Evolutionary conservation across 2,113 vertebrate genomes (phyloP), one percentile per base, ranked within the genome.

Genomic region (Vulpes ferrilata): DNA sequence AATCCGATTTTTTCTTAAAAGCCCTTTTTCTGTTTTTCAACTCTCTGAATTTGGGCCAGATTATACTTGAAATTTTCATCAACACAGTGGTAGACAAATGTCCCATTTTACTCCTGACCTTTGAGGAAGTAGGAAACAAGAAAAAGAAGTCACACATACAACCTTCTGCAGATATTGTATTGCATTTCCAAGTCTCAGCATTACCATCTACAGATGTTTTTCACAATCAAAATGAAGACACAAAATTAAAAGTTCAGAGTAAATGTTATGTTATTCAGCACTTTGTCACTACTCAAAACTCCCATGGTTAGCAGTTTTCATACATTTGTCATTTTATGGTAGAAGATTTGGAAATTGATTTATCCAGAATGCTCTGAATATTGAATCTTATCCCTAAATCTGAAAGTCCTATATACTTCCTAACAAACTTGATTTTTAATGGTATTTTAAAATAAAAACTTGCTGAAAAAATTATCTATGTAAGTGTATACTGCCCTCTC

Each of bases 1-100:
- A 95, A 30, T 23, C 53, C 25, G 48, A 81, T 25, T 55, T 32
- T 81, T 69, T 62, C 67, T 32, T 71, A 92, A 73, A 90, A 88
- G 85, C 71, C 69, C 62, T 78, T 90, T 90, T 83, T n/a, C 11
- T 62, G 20, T 90, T 94, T 95, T 12, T 79, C 51, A 84, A 43
- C 76, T 79, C 27, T 87, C 73, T 97, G 76, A 27, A 87, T 88
- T 92, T 88, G 88, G n/a, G 43, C 32, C 82, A 98, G 27, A 12
- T 16, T 93, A 93, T 7, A 17, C 51, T 67, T 82, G 48, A 65
- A 83, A 86, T n/a, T 87, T 79, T 35, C 73, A 48, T 48, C 67
- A 94, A 16, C 0, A 71, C 74, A 25, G 38, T 4, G 95, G 62
- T 10, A 93, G 71, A 92, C 15, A 84, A 65, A 59, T 8, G 51